These are phyloP conservation scores for Lordiphosa andalusiaca DNA, from an alignment of 2,888 invertebrate genomes.

Conservation along the genomic window DNA sequence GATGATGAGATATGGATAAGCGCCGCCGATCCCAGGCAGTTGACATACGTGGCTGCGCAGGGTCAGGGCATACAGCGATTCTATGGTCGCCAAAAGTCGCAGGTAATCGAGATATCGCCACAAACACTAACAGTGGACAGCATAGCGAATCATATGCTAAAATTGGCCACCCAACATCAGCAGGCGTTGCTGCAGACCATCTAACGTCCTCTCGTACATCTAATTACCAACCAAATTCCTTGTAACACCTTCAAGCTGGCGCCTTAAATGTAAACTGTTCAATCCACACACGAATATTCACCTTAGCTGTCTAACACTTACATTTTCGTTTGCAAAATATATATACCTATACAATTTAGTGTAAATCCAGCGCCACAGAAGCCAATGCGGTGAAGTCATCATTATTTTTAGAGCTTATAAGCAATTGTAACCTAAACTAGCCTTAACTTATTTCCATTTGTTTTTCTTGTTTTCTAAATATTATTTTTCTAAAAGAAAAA, in stretches of 20 bases:
- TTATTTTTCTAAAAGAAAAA: conserved; percentile 55
- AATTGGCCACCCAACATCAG: conserved; percentile 66
- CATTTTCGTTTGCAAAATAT: conserved; percentile 4
- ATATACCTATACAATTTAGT: neutral
- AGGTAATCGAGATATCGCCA: conserved; percentile 70
- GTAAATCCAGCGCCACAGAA: conserved; percentile 5
- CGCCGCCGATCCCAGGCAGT: conserved; percentile 66
- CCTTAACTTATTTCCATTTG: conserved; percentile 13
- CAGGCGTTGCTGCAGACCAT: conserved; percentile 12
- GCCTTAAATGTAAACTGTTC: conserved; percentile 7
- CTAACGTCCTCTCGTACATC: neutral
- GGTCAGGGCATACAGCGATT: conserved; percentile 60
- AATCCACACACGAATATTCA: neutral
- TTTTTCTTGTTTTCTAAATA: conserved; percentile 23
- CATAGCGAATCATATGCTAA: conserved; percentile 74
- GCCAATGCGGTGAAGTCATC: conserved; percentile 2
- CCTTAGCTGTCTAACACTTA: neutral
- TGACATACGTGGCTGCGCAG: conserved; percentile 63
- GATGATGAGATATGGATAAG: conserved; percentile 78
- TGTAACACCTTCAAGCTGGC: conserved; percentile 10
- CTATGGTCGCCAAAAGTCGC: conserved; percentile 72
- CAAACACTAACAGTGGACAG: conserved; percentile 69
- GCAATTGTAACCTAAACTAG: conserved; percentile 4
- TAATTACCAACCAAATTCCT: conserved; percentile 26
- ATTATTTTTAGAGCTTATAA: conserved; percentile 14